Base-by-base conservation (phyloP, 1,140 invertebrate genomes). In the Drosophila auraria region DNA sequence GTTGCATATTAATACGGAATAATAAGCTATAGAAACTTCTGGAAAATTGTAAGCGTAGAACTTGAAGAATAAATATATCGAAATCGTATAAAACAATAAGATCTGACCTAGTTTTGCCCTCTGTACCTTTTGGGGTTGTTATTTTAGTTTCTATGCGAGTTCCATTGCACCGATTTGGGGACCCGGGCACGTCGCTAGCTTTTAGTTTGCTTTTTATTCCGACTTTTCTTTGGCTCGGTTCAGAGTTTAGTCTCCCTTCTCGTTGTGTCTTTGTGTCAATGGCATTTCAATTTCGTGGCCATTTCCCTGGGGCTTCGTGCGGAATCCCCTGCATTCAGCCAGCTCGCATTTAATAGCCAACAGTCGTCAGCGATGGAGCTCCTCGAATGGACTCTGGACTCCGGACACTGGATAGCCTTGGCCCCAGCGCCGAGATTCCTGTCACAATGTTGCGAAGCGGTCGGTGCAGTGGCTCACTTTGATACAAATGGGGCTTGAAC, bases 231-330 rank as follows among this genome's bases (percentile, higher is more conserved):
- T 57, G 12, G 36, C 17, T 61, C 30, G 20, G 12, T 49, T 14
- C 25, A 1, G 9, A 2, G 2, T 8, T 23, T 3, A 11, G 5
- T 53, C n/a, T 17, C 12, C 3, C 30, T 12, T 25, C 36, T 8
- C 2, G 20, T 2, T 27, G 42, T 30, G 20, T 47, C 20, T 60
- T 27, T 69, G 58, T 69, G 78, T 72, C 73, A 82, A 68, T 82
- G 74, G 62, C 62, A 68, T 78, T 82, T 82, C 73, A 73, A 78
- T 77, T 71, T 71, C 51, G 56, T 65, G 36, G 56, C 30, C 70
- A 72, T 74, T 61, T 60, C 42, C 49, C 51, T 33, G 45, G 68
- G 56, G 57, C 30, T 44, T 44, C 53, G 54, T 38, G 54, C 38
- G 70, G 66, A 60, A 60, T 73, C 36, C 54, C 68, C 20, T 59